These are phyloP conservation scores for Thomomys bottae DNA, from an alignment of 2,113 vertebrate genomes.

Conservation along the genomic window DNA sequence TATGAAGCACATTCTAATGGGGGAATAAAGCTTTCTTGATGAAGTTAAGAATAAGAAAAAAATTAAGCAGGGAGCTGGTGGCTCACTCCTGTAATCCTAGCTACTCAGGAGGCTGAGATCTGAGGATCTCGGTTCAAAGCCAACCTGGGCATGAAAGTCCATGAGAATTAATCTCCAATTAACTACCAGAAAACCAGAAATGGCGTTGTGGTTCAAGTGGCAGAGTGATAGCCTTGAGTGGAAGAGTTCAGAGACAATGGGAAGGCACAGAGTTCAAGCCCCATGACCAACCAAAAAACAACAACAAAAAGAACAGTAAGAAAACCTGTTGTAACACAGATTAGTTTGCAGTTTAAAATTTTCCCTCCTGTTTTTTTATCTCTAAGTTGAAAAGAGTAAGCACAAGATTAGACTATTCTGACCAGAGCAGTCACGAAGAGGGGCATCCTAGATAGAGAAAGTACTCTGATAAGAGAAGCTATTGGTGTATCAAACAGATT, in stretches of 20 bases:
- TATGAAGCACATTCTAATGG: background rate
- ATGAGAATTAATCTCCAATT: too few species aligned
- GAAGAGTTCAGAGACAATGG: too few species aligned
- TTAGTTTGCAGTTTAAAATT: conserved; percentile 43
- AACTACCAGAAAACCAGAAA: too few species aligned
- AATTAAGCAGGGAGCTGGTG: too few species aligned
- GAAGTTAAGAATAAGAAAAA: conserved; percentile 61
- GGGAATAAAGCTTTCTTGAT: conserved; percentile 4
- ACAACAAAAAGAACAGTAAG: conserved; percentile 43
- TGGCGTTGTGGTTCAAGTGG: too few species aligned
- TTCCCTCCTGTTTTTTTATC: conserved; percentile 38
- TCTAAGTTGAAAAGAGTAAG: background rate
- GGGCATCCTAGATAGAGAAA: background rate
- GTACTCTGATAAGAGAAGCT: background rate
- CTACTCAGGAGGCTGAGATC: too few species aligned
- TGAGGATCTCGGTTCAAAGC: too few species aligned
- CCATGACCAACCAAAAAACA: too few species aligned
- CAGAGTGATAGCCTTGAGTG: too few species aligned
- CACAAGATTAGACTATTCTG: background rate
- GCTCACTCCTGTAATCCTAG: too few species aligned
- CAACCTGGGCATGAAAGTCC: too few species aligned
- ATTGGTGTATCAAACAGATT: background rate
- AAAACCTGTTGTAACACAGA: background rate
- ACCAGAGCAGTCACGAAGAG: background rate
- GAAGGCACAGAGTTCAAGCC: too few species aligned